Percentiles rank a stretch among this genome's conserved stretches.
Conservation (phyloP, 2,113 vertebrate species). For the Dipodomys ordii region DNA sequence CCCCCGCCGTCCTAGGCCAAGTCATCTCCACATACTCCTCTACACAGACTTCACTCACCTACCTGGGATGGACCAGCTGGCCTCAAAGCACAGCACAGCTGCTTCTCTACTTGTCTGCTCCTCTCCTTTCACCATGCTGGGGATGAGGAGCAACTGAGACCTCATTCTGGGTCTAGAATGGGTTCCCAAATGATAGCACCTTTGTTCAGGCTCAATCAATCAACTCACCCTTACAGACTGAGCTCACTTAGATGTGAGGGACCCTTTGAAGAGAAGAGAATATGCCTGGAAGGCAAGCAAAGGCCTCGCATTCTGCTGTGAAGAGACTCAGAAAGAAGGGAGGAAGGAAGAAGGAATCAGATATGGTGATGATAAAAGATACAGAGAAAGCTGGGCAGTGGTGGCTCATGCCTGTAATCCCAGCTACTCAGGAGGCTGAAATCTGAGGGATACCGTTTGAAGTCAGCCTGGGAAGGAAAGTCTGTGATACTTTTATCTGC, state of each 20-base stretch:
- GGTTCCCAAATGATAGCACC: too few species aligned
- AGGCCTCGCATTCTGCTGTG: too few species aligned
- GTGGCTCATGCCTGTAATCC: too few species aligned
- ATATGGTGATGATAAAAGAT: background rate
- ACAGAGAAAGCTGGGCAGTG: too few species aligned
- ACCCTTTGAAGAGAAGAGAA: background rate
- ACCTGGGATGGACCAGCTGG: background rate
- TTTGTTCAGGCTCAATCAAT: background rate
- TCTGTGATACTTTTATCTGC: too few species aligned
- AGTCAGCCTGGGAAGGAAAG: too few species aligned
- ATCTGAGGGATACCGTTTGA: too few species aligned
- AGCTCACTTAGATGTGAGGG: background rate
- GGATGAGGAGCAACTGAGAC: too few species aligned
- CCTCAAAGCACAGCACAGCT: fast-evolving
- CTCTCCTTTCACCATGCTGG: background rate
- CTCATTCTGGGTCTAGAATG: fast-evolving
- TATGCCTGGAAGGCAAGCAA: background rate
- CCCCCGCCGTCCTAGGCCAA: background rate
- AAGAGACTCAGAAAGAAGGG: background rate
- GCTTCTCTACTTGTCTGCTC: background rate
- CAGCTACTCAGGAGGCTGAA: too few species aligned
- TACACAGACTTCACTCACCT: background rate
- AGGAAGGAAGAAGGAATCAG: background rate
- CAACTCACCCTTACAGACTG: background rate
- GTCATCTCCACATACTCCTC: too few species aligned